A percentile compares a stretch with the other conserved stretches of the same genome.
Evolutionary conservation across 2,113 vertebrate genomes (phyloP).

Genomic region (Vidua chalybeata): DNA sequence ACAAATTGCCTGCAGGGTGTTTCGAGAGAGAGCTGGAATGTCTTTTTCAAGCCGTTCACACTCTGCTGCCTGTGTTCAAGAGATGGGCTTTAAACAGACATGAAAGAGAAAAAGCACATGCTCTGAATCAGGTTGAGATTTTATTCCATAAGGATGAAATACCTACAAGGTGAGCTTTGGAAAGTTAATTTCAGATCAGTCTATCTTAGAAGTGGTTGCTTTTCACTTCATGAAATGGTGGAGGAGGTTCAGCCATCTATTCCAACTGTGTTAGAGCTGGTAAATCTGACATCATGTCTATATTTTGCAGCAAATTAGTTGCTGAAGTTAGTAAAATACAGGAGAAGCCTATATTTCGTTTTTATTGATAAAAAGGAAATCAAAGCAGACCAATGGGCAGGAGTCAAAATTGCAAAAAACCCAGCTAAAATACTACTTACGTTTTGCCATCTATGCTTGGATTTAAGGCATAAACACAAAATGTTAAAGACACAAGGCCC

Average conservation of each 20-base stretch:
- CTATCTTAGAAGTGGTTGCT: neutral
- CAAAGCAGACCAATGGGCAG: neutral
- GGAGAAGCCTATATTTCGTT: neutral
- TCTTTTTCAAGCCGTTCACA: conserved; percentile 42
- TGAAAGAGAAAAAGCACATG: neutral
- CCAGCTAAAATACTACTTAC: neutral
- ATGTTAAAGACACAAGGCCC: neutral
- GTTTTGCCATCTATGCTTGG: neutral
- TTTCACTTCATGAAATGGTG: neutral
- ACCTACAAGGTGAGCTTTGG: neutral
- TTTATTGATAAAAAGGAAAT: neutral
- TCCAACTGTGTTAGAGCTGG: neutral
- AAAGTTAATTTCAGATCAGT: conserved; percentile 16
- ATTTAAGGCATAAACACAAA: neutral
- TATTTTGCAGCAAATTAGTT: conserved; percentile 7
- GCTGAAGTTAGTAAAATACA: neutral
- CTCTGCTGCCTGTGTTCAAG: conserved; percentile 7
- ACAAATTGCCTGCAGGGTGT: conserved; percentile 53
- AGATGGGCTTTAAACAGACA: conserved; percentile 31
- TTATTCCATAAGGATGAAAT: neutral
- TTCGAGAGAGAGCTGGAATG: conserved; percentile 12
- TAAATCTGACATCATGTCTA: neutral
- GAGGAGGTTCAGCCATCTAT: neutral
- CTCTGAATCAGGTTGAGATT: conserved; percentile 9
- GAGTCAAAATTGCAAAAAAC: neutral